Evolutionary conservation across 1,140 invertebrate genomes (phyloP).

Genomic region (Drosophila rhopaloa): DNA sequence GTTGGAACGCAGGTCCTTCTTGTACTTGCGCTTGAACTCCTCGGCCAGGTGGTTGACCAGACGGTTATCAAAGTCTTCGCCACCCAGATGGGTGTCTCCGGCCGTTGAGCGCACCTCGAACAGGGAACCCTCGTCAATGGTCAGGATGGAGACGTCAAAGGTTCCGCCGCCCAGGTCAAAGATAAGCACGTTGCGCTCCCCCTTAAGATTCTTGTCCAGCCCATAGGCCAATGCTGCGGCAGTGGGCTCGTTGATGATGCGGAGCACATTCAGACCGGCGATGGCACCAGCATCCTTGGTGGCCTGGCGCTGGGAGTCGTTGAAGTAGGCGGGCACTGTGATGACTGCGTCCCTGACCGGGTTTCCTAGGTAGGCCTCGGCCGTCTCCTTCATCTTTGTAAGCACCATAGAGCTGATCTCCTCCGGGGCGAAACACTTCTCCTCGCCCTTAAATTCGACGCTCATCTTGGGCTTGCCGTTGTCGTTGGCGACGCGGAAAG

Average conservation of each 20-base stretch:
- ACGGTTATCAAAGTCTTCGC: slow-evolving; percentile 94
- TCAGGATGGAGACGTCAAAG: slow-evolving; percentile 94
- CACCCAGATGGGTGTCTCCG: slow-evolving; percentile 89
- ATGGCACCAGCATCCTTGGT: slow-evolving; percentile 89
- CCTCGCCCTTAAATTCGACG: slow-evolving; percentile 90
- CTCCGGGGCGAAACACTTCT: slow-evolving; percentile 90
- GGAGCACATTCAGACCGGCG: slow-evolving; percentile 88
- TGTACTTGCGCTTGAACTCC: slow-evolving; percentile 92
- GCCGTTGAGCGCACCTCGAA: slow-evolving; percentile 92
- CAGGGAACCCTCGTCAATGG: slow-evolving; percentile 93
- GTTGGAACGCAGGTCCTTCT: slow-evolving; percentile 91
- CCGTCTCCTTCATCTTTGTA: slow-evolving; percentile 93
- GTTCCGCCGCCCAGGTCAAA: slow-evolving; percentile 91
- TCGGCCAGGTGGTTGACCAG: slow-evolving; percentile 90
- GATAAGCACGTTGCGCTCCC: slow-evolving; percentile 90
- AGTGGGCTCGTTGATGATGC: slow-evolving; percentile 91
- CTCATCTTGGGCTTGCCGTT: slow-evolving; percentile 89
- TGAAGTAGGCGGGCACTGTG: slow-evolving; percentile 87
- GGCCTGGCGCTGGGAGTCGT: slow-evolving; percentile 88
- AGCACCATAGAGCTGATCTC: slow-evolving; percentile 92
- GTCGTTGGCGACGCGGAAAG: slow-evolving; percentile 89
- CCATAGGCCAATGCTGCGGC: slow-evolving; percentile 91
- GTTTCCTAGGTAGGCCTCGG: slow-evolving; percentile 90
- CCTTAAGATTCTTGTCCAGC: slow-evolving; percentile 90
- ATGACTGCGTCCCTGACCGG: slow-evolving; percentile 88